Conservation (phyloP, 2,888 invertebrate genomes). For the Synergus gifuensis region DNA sequence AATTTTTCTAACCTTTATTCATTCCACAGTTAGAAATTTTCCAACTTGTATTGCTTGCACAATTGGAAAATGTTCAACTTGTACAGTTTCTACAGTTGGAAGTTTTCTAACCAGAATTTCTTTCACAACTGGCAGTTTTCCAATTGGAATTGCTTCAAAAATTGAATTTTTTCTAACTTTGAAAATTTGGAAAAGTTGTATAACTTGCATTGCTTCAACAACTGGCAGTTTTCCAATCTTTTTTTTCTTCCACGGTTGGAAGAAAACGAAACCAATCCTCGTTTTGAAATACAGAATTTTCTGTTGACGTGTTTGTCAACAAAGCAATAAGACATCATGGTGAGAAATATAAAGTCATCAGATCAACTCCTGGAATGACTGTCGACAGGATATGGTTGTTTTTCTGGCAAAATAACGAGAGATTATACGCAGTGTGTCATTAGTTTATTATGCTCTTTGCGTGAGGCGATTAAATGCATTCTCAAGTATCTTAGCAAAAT, state of each 20-base stretch:
- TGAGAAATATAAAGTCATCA: conserved; percentile 25
- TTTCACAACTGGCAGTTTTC: no score
- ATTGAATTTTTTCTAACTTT: no score
- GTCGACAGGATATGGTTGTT: conserved; percentile 31
- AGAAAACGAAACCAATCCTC: neutral
- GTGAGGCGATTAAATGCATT: conserved; percentile 24
- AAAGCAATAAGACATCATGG: neutral
- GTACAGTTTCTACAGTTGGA: neutral
- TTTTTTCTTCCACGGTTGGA: no score
- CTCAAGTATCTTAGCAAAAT: conserved; percentile 9
- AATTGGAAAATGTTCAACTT: neutral
- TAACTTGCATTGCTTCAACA: no score
- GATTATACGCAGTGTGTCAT: conserved; percentile 29
- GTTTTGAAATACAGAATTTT: neutral
- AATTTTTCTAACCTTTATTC: neutral
- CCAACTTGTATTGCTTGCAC: neutral
- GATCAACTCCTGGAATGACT: conserved; percentile 16
- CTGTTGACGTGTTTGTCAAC: neutral
- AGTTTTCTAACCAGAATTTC: neutral
- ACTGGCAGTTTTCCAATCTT: no score
- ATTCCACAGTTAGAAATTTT: neutral
- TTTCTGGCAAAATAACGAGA: conserved; percentile 23
- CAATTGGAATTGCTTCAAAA: no score
- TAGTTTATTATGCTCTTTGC: conserved; percentile 34
- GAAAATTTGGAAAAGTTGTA: no score